phyloP scores from a whole-genome alignment of 2,113 vertebrate species.

The Dicaeum eximium region DNA sequence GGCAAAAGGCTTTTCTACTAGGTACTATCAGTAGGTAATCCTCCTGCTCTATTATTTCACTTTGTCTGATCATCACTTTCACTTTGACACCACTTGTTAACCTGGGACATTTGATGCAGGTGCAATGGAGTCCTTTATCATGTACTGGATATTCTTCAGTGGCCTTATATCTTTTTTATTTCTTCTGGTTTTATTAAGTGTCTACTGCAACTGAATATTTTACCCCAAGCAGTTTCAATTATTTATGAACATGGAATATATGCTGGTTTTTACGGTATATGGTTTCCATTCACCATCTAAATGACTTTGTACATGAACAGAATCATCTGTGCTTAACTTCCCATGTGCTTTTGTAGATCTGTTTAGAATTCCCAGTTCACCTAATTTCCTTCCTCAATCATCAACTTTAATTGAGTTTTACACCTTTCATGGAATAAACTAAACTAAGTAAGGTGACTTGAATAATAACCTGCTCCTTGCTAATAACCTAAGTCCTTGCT shows the following conservation, averaged over 20 bases:
- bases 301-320: neutral
- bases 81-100: neutral
- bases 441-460: neutral
- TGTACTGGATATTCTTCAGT: neutral
- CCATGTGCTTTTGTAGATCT: neutral
- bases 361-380: neutral
- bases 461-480: neutral
- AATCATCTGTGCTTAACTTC: slow-evolving; percentile 28
- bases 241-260: slow-evolving; percentile 40
- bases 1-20: neutral
- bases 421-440: neutral
- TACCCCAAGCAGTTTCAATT: slow-evolving; percentile 36
- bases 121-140: neutral
- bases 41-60: neutral
- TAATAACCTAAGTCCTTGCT: neutral
- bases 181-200: slow-evolving; percentile 18
- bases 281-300: slow-evolving; percentile 35
- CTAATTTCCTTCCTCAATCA: neutral
- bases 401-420: neutral
- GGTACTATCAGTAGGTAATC: neutral
- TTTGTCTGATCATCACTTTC: neutral
- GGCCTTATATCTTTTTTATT: neutral
- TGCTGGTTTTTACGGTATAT: slow-evolving; percentile 4
- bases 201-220: slow-evolving; percentile 28
- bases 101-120: neutral